phyloP scores from a whole-genome alignment of 1,140 invertebrate species.

The Lysiphlebus fabarum region DNA sequence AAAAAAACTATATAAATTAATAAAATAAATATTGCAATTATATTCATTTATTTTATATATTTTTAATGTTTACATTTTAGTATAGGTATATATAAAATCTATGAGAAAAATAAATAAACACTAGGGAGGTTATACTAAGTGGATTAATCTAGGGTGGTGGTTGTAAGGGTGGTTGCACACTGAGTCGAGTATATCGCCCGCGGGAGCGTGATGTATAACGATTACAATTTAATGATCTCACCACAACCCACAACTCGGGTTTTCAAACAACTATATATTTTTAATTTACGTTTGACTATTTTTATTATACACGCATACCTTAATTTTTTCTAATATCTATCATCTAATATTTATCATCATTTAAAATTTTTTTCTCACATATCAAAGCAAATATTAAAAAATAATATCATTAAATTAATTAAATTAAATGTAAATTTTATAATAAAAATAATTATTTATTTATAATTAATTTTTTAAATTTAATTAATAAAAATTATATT shows the following conservation, averaged over 20 bases:
- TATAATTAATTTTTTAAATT: no score
- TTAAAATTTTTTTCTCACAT: no score
- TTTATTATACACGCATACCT: background rate
- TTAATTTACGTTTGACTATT: slow-evolving; percentile 13
- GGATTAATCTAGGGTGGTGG: background rate
- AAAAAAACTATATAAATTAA: no score
- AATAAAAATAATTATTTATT: no score
- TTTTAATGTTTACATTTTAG: background rate
- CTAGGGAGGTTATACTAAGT: background rate
- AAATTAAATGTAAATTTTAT: no score
- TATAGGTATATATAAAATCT: background rate
- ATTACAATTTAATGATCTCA: slow-evolving; percentile 21
- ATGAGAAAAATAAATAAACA: background rate
- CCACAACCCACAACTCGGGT: slow-evolving; percentile 14
- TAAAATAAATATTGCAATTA: no score
- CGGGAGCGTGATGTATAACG: slow-evolving; percentile 17
- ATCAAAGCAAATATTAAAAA: no score
- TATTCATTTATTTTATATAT: no score
- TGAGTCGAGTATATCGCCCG: slow-evolving; percentile 12
- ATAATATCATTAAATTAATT: no score
- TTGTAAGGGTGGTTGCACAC: background rate
- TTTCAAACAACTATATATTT: background rate
- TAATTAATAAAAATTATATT: no score
- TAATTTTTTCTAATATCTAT: no score
- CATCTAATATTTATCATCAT: no score